Conservation (phyloP, 2,888 invertebrate genomes). For the Morinoia aosen region DNA sequence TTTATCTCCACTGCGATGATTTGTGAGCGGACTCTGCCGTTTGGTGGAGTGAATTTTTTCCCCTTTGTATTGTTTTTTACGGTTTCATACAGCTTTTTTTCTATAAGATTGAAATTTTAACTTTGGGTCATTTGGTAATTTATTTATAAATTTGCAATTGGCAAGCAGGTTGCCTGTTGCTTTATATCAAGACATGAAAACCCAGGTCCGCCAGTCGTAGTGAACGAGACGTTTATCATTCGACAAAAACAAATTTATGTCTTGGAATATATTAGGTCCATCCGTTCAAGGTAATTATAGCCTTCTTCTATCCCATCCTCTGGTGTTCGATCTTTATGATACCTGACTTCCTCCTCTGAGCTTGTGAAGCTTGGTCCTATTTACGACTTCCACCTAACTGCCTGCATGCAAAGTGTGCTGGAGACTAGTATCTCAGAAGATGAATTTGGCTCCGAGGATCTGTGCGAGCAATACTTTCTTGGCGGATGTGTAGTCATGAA, state of each 20-base stretch:
- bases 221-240: neutral
- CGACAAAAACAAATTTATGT: neutral
- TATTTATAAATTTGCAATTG: neutral
- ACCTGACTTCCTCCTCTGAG: neutral
- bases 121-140: too few relatives aligned
- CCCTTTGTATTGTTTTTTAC: too few relatives aligned
- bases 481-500: neutral
- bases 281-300: neutral
- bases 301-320: neutral
- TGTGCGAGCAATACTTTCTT: neutral
- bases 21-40: too few relatives aligned
- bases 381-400: neutral
- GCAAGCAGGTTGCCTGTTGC: neutral
- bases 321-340: neutral
- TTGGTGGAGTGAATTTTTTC: too few relatives aligned
- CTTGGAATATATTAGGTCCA: neutral
- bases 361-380: neutral
- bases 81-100: too few relatives aligned
- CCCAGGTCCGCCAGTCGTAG: neutral
- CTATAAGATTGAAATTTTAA: too few relatives aligned
- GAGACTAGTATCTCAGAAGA: neutral
- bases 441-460: neutral
- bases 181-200: neutral
- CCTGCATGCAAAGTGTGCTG: neutral
- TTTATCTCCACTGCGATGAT: neutral